A percentile compares a stretch with the other conserved stretches of the same genome.
Evolutionary conservation across 2,113 vertebrate genomes (phyloP).

Genomic region (Psilopsiagon aymara): DNA sequence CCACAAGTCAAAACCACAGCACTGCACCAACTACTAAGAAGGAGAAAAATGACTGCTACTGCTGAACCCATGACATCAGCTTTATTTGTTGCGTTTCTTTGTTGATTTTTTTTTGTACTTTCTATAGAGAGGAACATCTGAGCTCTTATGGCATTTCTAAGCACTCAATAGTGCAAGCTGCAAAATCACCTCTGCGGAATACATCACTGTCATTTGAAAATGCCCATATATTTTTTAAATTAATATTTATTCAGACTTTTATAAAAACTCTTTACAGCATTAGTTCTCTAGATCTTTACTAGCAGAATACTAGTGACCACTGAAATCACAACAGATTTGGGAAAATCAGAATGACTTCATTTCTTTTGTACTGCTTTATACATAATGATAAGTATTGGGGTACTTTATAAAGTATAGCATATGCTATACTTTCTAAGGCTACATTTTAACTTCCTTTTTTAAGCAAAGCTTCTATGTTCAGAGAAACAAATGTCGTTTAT

Average conservation of each 20-base stretch:
- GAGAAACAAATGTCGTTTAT: background rate
- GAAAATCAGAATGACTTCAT: background rate
- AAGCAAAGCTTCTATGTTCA: background rate
- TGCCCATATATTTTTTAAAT: background rate
- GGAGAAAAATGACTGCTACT: too few relatives aligned
- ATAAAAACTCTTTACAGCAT: background rate
- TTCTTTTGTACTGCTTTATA: background rate
- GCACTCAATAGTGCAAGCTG: background rate
- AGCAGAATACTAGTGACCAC: background rate
- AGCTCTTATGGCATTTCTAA: background rate
- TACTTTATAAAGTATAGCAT: background rate
- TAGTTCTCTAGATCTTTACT: background rate
- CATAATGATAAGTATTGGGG: background rate
- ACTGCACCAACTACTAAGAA: too few relatives aligned
- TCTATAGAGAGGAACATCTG: background rate
- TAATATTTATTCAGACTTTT: background rate
- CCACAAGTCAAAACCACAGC: too few relatives aligned
- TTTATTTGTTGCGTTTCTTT: background rate
- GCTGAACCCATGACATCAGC: too few relatives aligned
- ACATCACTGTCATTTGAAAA: background rate
- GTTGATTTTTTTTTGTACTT: background rate
- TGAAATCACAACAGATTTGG: background rate
- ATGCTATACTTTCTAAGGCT: background rate
- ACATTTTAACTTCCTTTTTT: background rate
- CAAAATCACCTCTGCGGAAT: background rate